phyloP scores from a whole-genome alignment of 2,113 vertebrate genomes.

The Pangasianodon gigas region DNA sequence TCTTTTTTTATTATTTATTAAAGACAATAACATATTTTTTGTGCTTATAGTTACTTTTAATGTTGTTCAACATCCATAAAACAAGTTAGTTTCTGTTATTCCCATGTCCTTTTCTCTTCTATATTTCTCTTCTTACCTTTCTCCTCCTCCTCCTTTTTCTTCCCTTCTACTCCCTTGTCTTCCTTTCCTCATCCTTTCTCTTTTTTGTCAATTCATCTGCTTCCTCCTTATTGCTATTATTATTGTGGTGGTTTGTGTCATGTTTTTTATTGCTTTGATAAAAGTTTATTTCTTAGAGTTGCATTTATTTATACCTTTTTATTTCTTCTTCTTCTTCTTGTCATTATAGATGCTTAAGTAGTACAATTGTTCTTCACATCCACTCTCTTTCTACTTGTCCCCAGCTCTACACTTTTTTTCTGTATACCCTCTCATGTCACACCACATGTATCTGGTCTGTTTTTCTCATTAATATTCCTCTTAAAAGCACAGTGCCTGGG shows the following conservation, averaged over 20 bases:
- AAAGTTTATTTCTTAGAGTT: no score
- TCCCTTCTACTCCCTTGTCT: background rate
- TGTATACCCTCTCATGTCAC: background rate
- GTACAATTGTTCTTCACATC: background rate
- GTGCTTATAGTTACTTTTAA: background rate
- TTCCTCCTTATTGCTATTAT: background rate
- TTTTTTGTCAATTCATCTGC: background rate
- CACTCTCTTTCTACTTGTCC: background rate
- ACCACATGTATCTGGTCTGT: background rate
- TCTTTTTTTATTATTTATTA: no score
- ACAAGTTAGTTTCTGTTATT: no score
- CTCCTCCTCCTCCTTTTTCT: background rate
- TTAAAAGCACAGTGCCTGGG: background rate
- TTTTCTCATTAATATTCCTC: background rate
- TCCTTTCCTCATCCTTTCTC: background rate
- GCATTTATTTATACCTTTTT: no score
- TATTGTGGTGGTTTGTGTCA: background rate
- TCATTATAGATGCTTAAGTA: background rate
- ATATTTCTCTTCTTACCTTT: background rate
- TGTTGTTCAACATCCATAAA: background rate
- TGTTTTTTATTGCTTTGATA: background rate
- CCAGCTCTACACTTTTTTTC: background rate
- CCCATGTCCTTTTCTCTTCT: background rate
- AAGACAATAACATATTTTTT: background rate
- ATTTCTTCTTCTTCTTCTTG: background rate